Conservation (phyloP, 2,888 invertebrate species). For the Eupsilia transversa region DNA sequence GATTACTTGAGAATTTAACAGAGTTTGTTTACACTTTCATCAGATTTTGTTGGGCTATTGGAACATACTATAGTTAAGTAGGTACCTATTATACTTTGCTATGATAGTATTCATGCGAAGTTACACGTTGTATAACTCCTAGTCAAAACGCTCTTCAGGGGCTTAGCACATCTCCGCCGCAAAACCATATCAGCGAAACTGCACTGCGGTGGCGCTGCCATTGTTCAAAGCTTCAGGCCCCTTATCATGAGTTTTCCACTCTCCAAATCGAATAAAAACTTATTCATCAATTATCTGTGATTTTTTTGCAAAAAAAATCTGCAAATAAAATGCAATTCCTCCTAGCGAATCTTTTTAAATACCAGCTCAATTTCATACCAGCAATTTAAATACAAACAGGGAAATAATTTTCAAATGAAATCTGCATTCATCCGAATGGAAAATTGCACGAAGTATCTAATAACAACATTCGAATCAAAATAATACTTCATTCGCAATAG, state of each 20-base stretch:
- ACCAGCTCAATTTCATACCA: background rate
- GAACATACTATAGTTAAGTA: too few species aligned
- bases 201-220: too few species aligned
- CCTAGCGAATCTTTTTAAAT: background rate
- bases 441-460: background rate
- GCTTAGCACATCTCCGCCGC: too few species aligned
- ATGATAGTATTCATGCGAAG: background rate
- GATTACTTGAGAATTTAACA: too few species aligned
- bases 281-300: background rate
- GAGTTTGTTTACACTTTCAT: too few species aligned
- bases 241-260: background rate
- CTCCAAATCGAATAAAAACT: background rate
- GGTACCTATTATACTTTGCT: background rate
- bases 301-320: background rate
- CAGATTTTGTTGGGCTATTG: background rate
- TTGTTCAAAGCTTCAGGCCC: too few species aligned
- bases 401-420: background rate
- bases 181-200: too few species aligned
- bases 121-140: background rate
- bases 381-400: background rate
- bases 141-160: too few species aligned
- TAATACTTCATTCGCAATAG: background rate
- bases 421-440: background rate
- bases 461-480: background rate
- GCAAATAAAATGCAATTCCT: too few species aligned